Base-by-base conservation (phyloP, 2,888 invertebrate species). In the Eupsilia transversa region DNA sequence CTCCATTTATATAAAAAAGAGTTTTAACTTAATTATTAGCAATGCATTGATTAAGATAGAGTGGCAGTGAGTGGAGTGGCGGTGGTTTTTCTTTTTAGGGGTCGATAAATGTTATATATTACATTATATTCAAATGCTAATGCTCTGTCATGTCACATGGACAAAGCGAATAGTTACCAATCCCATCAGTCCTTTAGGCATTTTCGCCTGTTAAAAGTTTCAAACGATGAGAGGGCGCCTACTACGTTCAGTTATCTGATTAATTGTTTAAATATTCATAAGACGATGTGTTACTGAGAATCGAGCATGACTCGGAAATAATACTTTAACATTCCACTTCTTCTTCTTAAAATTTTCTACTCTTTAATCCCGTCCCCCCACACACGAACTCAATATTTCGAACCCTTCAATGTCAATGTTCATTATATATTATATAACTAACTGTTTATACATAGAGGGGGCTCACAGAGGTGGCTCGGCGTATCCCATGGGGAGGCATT, bases 401-500 rank as follows among this genome's bases (percentile, higher is more conserved):
- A 68, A 61, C 83, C 80, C 82, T 85, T 86, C 86, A 84, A 86
- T 83, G 83, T 79, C 82, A 82, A 79, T 82, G 75, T 73, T 75
- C 83, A 75, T 74, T 72, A 71, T 72, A 49, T 71, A 64, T 67
- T 72, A 82, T 56, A 74, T 72, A 77, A 77, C 77, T 77, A 77
- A 61, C 61, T 72, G 49, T 66, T 59, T 54, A 38, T 57, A 79
- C 56, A 70, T 75, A 75, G 27, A 72, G 74, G 72, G 72, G 59
- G 38, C 49, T 67, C 61, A 43, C 65, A 77, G 79, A 82, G 82
- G 73, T 71, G 74, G 82, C 60, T 79, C 72, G 72, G 71, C 67
- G 83, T 84, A 81, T 82, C 73, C 86, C 86, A 86, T 88, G 84
- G 88, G 88, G 88, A 85, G 87, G 83, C 80, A 73, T 76, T 68